Evolutionary conservation across 2,113 vertebrate genomes (phyloP).

Genomic region (Serinus canaria): DNA sequence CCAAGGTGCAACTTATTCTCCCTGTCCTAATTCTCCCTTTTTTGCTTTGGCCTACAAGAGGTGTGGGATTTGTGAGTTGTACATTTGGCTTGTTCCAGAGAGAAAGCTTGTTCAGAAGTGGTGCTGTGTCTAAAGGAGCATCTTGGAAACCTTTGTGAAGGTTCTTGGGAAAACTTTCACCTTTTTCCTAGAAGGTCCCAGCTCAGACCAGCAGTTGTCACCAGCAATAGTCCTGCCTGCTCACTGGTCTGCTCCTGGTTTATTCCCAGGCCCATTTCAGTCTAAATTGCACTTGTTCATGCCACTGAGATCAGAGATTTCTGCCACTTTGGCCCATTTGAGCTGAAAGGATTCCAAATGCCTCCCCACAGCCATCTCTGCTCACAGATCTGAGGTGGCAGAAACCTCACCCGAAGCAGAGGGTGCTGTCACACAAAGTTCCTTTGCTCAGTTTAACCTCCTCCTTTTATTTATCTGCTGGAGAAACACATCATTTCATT

Average conservation of each 20-base stretch:
- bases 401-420: neutral
- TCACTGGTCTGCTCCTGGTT: neutral
- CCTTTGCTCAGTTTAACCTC: neutral
- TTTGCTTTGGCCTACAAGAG: neutral
- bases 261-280: neutral
- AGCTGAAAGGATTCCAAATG: neutral
- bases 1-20: neutral
- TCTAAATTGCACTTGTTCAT: neutral
- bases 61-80: rapidly evolving
- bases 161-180: neutral
- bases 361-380: neutral
- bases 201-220: neutral
- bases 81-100: neutral
- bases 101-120: neutral
- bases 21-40: neutral
- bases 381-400: neutral
- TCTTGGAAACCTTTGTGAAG: neutral
- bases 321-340: neutral
- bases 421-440: neutral
- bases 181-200: neutral
- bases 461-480: neutral
- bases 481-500: neutral
- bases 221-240: neutral
- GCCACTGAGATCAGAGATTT: neutral
- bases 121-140: neutral